Percentiles rank a stretch among this genome's conserved stretches.
These are phyloP conservation scores for Cololabis saira DNA, from an alignment of 2,113 vertebrate species.

Conservation along the genomic window DNA sequence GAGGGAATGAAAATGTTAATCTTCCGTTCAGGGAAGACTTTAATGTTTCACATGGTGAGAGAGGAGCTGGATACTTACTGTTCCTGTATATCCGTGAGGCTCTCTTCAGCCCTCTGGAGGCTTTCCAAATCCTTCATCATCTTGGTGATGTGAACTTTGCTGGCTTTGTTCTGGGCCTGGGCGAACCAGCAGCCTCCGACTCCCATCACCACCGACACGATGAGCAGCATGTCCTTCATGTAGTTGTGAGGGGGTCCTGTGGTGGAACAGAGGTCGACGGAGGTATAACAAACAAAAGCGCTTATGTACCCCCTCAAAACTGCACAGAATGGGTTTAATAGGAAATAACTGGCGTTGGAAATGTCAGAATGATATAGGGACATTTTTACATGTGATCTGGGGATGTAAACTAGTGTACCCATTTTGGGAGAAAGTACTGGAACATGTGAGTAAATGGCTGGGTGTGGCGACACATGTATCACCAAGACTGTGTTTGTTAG, in stretches of 20 bases:
- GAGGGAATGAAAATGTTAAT: background rate
- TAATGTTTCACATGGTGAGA: background rate
- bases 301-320: too few species aligned
- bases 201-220: conserved; percentile 95
- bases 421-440: too few species aligned
- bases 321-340: too few species aligned
- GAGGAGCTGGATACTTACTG: conserved; percentile 80
- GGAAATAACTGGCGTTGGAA: too few species aligned
- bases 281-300: too few species aligned
- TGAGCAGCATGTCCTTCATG: conserved; percentile 96
- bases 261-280: background rate
- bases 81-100: conserved; percentile 92
- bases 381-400: too few species aligned
- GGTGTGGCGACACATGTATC: too few species aligned
- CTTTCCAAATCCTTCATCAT: conserved; percentile 99
- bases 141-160: conserved; percentile 91
- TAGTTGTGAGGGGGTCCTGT: conserved; percentile 95
- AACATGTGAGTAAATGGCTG: too few species aligned
- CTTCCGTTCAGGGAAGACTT: background rate
- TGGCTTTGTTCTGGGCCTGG: conserved; percentile 91
- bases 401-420: too few species aligned
- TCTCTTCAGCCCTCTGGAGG: conserved; percentile 93
- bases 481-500: too few species aligned
- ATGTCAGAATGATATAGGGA: too few species aligned
- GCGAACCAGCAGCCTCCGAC: conserved; percentile 98